Evolutionary conservation across 1,140 invertebrate genomes (phyloP), one percentile per base, ranked within the genome.

Genomic region (Drosophila nigrodunni): DNA sequence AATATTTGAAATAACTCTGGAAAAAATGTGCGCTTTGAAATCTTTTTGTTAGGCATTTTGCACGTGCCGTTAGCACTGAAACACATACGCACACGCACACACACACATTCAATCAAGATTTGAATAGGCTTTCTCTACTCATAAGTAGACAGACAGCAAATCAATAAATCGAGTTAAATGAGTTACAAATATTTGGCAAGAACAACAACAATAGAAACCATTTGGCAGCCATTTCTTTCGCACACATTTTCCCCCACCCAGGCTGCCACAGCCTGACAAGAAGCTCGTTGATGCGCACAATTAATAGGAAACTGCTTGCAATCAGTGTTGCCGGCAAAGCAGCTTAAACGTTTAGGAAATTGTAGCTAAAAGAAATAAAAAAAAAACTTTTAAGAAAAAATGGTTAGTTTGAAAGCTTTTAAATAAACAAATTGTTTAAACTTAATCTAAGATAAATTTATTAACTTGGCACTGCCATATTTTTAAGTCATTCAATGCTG

Each of bases 101-200:
- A 37, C 52, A 37, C 25, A 37, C 8, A 21, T 67, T 52, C 64
- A 59, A 67, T 68, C 46, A 37, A 44, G 57, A 69, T 69, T 68
- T 74, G 57, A 69, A 69, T 74, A 61, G 57, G 41, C 55, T 54
- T 47, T 71, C 64, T 54, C 50, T 46, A 49, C 43, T 34, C 18
- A 37, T 15, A 46, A 47, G 25, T 18, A 64, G 61, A 62, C 44
- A 69, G 82, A 79, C 82, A 82, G 82, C 87, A 86, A 86, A 86
- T 86, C 82, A 86, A 86, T 86, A 86, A 87, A 82, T 86, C 79
- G 65, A 68, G 72, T 77, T 79, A 82, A 86, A 86, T 86, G 82
- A 86, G 82, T 87, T 87, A 82, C 72, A 85, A 81, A 86, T 86
- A 86, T 86, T 86, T 86, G 62, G 52, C 25, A 30, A 30, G 25